Percentiles rank a stretch among this genome's conserved stretches.
These are phyloP conservation scores for Sarcophaga carnaria DNA, from an alignment of 2,888 invertebrate genomes.

Conservation along the genomic window DNA sequence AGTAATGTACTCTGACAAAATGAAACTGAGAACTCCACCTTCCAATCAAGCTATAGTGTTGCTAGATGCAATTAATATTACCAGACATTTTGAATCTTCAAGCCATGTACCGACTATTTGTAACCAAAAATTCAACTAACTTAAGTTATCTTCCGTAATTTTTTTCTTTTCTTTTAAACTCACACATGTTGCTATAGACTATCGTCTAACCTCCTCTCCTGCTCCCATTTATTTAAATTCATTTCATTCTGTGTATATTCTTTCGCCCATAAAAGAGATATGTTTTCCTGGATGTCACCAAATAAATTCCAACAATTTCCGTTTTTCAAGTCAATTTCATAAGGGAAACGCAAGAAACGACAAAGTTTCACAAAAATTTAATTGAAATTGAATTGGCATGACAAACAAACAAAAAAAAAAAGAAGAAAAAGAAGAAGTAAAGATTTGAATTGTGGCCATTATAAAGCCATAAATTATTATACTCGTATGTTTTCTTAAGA, in stretches of 20 bases:
- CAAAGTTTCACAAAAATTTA: not conserved
- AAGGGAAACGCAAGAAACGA: constrained; percentile 19
- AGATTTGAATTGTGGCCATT: constrained; percentile 34
- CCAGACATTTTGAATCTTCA: too few species aligned
- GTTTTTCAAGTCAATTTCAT: constrained; percentile 35
- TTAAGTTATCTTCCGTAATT: too few species aligned
- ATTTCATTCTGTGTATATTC: too few species aligned
- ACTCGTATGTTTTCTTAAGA: not conserved
- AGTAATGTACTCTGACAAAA: too few species aligned
- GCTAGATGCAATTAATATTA: too few species aligned
- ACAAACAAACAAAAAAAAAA: too few species aligned
- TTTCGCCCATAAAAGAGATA: not conserved
- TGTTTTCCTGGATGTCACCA: constrained; percentile 26
- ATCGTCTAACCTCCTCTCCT: too few species aligned
- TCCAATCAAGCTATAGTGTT: too few species aligned
- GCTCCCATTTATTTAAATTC: too few species aligned
- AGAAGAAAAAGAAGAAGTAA: not conserved
- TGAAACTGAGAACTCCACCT: rapidly evolving
- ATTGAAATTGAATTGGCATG: constrained; percentile 24
- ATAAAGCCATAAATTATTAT: constrained; percentile 54
- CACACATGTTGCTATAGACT: constrained; percentile 14
- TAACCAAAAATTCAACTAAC: too few species aligned
- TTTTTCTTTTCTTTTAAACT: not conserved
- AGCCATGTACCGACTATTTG: too few species aligned
- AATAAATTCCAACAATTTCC: constrained; percentile 60